Evolutionary conservation across 1,140 invertebrate genomes (phyloP), one percentile per base, ranked within the genome.

Genomic region (Dreissena rostriformis): DNA sequence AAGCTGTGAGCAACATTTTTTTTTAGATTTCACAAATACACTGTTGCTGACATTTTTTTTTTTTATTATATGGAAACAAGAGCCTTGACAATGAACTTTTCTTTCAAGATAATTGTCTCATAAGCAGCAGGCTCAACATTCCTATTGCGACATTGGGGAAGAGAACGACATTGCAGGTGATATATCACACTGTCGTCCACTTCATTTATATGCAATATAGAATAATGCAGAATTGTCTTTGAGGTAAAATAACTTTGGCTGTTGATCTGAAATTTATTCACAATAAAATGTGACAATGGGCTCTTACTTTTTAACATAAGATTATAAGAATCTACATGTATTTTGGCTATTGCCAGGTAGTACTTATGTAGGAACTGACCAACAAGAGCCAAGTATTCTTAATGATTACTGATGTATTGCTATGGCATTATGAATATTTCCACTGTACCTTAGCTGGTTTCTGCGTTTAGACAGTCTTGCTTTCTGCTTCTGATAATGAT

Each of bases 381-480:
- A 39, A 8, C 39, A 39, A 39, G 4, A 39, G 39, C 24, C n/a
- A 28, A 15, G 49, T 71, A 28, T 28, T 28, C 10, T 26, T 24
- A 24, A 29, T 29, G 10, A 39, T 71, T 49, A 71, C 24, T 28
- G 68, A 26, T 26, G 39, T 71, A 19, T 71, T 29, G n/a, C 68
- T 24, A 71, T 19, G 49, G 49, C 24, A n/a, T 26, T n/a, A 63
- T 52, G n/a, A 52, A 14, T 72, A 74, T 5, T 39, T 39, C 39
- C 39, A 39, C 39, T 70, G 75, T 84, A 91, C 91, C 88, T 91
- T 17, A 91, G 74, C 55, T 79, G 87, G 72, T 90, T 90, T 71
- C 91, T 89, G 70, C 86, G 84, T 67, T 90, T 87, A 49, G 88
- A 80, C 39, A 92, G 67, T 49, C 74, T 73, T 17, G 89, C 65